A percentile compares a stretch with the other conserved stretches of the same genome.
These are phyloP conservation scores for Clunio marinus DNA, from an alignment of 2,888 invertebrate species.

Conservation along the genomic window DNA sequence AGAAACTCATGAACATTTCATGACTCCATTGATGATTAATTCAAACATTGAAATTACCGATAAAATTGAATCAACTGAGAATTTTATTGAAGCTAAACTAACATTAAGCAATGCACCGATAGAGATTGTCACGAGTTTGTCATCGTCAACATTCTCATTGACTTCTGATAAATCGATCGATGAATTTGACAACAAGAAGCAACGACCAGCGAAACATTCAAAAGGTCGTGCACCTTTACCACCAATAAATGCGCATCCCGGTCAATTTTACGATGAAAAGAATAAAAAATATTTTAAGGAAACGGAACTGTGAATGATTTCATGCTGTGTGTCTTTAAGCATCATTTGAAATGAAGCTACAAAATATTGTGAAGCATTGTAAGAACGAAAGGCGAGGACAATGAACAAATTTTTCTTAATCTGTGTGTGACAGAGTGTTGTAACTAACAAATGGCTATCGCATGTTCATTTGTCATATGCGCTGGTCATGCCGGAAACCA, in stretches of 20 bases:
- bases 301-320: slow-evolving; percentile 23
- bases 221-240: slow-evolving; percentile 34
- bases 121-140: slow-evolving; percentile 19
- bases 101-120: slow-evolving; percentile 26
- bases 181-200: not conserved
- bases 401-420: slow-evolving; percentile 21
- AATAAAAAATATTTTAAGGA: slow-evolving; percentile 32
- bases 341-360: not conserved
- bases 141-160: slow-evolving; percentile 28
- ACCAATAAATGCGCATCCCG: slow-evolving; percentile 19
- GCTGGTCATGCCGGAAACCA: not conserved
- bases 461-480: not conserved
- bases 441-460: not conserved
- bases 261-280: slow-evolving; percentile 17
- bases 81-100: slow-evolving; percentile 2
- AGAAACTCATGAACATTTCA: not conserved
- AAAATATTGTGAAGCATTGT: not conserved
- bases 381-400: not conserved
- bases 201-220: slow-evolving; percentile 16
- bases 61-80: not conserved
- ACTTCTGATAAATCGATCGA: slow-evolving; percentile 19
- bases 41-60: not conserved
- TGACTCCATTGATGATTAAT: not conserved
- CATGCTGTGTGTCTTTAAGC: not conserved
- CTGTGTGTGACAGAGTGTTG: not conserved